A percentile compares a stretch with the other conserved stretches of the same genome.
Evolutionary conservation across 2,888 invertebrate genomes (phyloP).

Genomic region (Microplitis deprimator): DNA sequence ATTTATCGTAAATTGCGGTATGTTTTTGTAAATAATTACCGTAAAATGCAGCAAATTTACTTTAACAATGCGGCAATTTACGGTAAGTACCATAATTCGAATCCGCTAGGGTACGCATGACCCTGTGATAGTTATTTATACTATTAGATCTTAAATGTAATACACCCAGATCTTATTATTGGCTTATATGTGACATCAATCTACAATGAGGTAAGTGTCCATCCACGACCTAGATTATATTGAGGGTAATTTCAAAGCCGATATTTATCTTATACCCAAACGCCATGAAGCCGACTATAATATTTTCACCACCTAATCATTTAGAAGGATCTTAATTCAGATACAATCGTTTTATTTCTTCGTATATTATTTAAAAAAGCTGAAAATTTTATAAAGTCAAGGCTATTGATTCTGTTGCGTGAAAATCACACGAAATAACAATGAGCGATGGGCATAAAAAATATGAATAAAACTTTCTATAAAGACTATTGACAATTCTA

Average conservation of each 20-base stretch:
- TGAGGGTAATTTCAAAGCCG: neutral
- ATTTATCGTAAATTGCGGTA: too few relatives aligned
- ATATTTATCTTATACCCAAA: neutral
- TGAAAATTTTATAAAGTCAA: neutral
- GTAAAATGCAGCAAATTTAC: too few relatives aligned
- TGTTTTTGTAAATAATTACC: too few relatives aligned
- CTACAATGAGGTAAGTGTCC: neutral
- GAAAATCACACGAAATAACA: conserved; percentile 17
- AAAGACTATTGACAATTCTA: conserved; percentile 39
- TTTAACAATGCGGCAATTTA: too few relatives aligned
- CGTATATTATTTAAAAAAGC: neutral
- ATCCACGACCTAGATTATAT: neutral
- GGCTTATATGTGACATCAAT: neutral
- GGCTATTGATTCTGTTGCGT: conserved; percentile 14
- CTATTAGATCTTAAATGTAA: too few relatives aligned
- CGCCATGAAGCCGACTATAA: neutral
- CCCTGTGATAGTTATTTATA: too few relatives aligned
- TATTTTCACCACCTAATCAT: neutral
- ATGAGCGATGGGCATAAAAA: conserved; percentile 12
- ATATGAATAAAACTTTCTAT: conserved; percentile 28
- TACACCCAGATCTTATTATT: neutral
- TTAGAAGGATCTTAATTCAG: neutral
- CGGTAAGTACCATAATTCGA: too few relatives aligned
- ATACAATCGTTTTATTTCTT: neutral
- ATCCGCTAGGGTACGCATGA: too few relatives aligned